Evolutionary conservation across 53 echinoderm and acorn worm genomes (phyloP).

Genomic region (Echinometra lucunter): DNA sequence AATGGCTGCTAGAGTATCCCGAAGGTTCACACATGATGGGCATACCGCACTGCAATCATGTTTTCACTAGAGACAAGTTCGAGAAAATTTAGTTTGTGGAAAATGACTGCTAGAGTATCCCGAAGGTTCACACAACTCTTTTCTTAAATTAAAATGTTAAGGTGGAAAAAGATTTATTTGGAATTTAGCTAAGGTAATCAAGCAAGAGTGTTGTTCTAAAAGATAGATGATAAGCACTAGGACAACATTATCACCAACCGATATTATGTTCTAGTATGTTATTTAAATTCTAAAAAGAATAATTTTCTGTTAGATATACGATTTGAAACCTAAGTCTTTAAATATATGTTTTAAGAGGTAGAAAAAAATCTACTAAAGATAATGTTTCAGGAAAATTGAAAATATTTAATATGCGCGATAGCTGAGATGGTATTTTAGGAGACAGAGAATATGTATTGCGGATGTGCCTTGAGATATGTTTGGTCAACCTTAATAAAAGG

Average conservation of each 20-base stretch:
- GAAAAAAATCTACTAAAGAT: too few relatives aligned
- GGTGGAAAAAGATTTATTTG: background rate
- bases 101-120: background rate
- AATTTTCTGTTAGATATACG: too few relatives aligned
- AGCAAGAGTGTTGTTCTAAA: background rate
- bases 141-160: background rate
- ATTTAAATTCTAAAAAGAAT: too few relatives aligned
- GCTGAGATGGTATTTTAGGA: background rate
- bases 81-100: background rate
- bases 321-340: too few relatives aligned
- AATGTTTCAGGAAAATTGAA: background rate
- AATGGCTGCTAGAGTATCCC: background rate
- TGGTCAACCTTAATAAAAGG: slow-evolving; percentile 37
- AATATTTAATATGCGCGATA: background rate
- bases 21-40: background rate
- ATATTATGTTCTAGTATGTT: too few relatives aligned
- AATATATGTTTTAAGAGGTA: too few relatives aligned
- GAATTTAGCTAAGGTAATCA: background rate
- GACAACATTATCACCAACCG: too few relatives aligned
- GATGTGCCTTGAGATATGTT: background rate
- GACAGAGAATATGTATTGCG: background rate
- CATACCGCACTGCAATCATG: background rate
- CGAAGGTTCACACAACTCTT: background rate
- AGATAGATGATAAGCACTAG: background rate
- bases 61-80: background rate